Conservation (phyloP, 2,113 vertebrate species). For the Micronycteris hirsuta region DNA sequence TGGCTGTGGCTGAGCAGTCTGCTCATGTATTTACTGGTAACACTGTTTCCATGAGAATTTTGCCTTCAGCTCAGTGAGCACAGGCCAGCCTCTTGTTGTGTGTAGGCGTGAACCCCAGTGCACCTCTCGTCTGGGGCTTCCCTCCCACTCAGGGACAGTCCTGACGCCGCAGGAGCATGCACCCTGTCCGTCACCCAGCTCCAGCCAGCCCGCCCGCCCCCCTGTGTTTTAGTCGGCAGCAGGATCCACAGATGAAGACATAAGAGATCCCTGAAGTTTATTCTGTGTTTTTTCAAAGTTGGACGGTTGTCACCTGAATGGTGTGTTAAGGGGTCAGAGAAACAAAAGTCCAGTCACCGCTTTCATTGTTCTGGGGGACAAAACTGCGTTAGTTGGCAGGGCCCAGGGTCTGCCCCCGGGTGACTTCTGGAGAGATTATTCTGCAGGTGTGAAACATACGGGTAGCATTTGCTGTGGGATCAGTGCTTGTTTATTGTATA, state of each 20-base stretch:
- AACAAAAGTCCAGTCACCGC: not conserved
- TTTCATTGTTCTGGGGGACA: not conserved
- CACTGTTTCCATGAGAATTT: not conserved
- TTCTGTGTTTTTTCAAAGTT: not conserved
- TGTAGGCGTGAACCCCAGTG: accelerated
- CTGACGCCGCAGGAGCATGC: not conserved
- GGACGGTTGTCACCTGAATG: not conserved
- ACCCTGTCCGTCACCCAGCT: not conserved
- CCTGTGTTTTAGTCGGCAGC: not conserved
- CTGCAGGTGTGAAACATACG: not conserved
- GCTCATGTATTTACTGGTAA: not conserved
- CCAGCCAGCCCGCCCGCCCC: not conserved
- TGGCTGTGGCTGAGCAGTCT: not conserved
- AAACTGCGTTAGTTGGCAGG: not conserved
- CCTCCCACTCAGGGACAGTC: not conserved
- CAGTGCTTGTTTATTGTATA: not conserved
- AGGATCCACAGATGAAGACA: not conserved
- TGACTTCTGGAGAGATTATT: not conserved
- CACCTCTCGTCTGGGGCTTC: not conserved
- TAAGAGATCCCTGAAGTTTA: not conserved
- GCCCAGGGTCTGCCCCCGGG: not conserved
- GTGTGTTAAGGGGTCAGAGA: not conserved
- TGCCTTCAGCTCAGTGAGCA: not conserved
- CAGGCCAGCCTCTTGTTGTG: not conserved
- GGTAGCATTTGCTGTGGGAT: not conserved